Evolutionary conservation across 1,140 invertebrate species (phyloP).

Genomic region (Nixonia krombeini): DNA sequence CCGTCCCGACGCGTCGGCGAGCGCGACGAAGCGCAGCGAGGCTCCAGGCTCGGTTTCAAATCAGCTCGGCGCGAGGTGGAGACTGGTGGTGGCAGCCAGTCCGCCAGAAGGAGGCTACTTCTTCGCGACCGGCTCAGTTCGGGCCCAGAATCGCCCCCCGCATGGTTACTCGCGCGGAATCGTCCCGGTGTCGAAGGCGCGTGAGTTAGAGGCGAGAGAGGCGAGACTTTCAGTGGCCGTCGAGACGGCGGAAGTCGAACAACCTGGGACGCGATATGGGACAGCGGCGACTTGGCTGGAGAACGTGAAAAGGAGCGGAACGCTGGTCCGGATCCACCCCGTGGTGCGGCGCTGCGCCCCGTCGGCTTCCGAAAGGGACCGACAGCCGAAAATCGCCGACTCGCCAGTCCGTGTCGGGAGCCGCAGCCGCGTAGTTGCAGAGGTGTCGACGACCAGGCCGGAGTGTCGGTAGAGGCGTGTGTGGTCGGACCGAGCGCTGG

Average conservation of each 20-base stretch:
- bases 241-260: too few species aligned
- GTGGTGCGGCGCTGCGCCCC: conserved; percentile 3
- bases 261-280: too few species aligned
- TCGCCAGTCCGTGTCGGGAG: conserved; percentile 22
- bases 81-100: conserved; percentile 50
- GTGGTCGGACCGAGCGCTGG: too few species aligned
- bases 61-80: conserved; percentile 44
- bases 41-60: conserved; percentile 47
- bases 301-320: not conserved
- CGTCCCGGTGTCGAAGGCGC: conserved; percentile 26
- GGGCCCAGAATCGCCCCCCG: conserved; percentile 49
- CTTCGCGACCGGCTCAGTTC: conserved; percentile 45
- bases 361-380: too few species aligned
- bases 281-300: too few species aligned
- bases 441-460: too few species aligned
- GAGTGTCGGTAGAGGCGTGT: too few species aligned
- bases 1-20: conserved; percentile 20
- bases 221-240: too few species aligned
- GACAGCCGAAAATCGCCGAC: too few species aligned
- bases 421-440: conserved; percentile 32
- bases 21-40: conserved; percentile 36
- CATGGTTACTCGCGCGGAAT: conserved; percentile 36
- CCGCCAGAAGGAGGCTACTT: conserved; percentile 48
- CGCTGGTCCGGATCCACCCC: conserved; percentile 24
- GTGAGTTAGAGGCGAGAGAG: too few species aligned